Evolutionary conservation across 37 sponge, comb jelly and placozoan genomes (phyloP).

Genomic region (Eunapius fragilis): DNA sequence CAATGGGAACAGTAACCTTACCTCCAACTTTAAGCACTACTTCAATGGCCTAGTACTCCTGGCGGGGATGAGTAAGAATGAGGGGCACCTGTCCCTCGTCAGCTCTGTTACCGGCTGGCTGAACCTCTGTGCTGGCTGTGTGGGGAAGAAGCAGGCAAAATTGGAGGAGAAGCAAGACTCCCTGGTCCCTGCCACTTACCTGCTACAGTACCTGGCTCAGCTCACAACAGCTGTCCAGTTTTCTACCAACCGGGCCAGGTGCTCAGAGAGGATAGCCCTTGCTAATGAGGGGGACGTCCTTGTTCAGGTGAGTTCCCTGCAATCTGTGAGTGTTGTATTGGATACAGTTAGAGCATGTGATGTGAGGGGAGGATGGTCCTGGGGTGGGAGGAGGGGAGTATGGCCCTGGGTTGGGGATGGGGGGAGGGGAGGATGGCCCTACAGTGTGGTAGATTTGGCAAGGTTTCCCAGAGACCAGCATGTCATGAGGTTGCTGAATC

Average conservation of each 20-base stretch:
- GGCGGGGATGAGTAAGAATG: constrained; percentile 40
- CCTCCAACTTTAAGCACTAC: constrained; percentile 43
- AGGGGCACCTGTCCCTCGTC: constrained; percentile 58
- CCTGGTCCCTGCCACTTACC: too few relatives aligned
- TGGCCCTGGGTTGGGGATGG: not conserved
- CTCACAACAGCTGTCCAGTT: constrained; percentile 56
- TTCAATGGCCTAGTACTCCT: constrained; percentile 47
- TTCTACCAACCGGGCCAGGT: constrained; percentile 24
- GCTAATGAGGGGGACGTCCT: constrained; percentile 54
- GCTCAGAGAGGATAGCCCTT: constrained; percentile 35
- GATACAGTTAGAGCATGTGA: too few relatives aligned
- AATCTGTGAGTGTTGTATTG: not conserved
- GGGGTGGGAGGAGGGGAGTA: constrained; percentile 21
- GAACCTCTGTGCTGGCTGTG: constrained; percentile 13
- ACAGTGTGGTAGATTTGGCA: too few relatives aligned
- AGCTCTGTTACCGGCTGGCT: constrained; percentile 66
- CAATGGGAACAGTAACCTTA: not conserved
- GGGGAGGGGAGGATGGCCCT: too few relatives aligned
- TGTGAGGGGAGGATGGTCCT: constrained; percentile 14
- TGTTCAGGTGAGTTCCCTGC: constrained; percentile 5
- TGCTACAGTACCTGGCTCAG: constrained; percentile 46
- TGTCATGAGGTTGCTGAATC: not conserved
- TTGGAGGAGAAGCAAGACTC: not conserved
- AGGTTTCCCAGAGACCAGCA: not conserved
- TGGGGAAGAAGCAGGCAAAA: not conserved